Percentiles rank a stretch among this genome's conserved stretches.
phyloP scores from a whole-genome alignment of 2,113 vertebrate species.

The Archocentrus centrarchus region DNA sequence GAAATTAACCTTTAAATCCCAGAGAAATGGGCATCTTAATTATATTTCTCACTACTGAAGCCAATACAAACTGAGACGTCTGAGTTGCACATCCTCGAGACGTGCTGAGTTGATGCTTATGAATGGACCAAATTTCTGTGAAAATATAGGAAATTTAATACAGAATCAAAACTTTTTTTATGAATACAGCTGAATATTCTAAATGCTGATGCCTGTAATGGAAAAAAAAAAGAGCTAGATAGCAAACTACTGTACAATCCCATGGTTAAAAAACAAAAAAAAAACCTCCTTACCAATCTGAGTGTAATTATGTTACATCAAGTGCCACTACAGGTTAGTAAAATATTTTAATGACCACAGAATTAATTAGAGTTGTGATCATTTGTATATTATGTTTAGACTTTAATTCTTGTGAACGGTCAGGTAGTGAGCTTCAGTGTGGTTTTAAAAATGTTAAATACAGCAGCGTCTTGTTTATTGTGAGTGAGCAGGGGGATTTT shows the following conservation, averaged over 20 bases:
- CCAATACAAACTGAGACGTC: slow-evolving; percentile 38
- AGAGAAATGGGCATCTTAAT: slow-evolving; percentile 15
- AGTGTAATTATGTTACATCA: no score
- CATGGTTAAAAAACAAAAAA: no score
- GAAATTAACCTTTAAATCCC: slow-evolving; percentile 51
- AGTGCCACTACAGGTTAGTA: no score
- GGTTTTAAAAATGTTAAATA: background rate
- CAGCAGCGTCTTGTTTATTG: background rate
- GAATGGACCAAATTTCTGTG: background rate
- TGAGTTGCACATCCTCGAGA: slow-evolving; percentile 8
- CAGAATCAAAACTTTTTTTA: background rate
- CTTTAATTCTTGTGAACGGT: background rate
- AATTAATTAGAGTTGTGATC: background rate
- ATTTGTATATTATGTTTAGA: background rate
- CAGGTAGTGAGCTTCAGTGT: background rate
- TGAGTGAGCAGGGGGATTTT: background rate
- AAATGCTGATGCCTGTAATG: background rate
- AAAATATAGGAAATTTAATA: background rate
- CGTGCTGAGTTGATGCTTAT: background rate
- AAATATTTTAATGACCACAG: background rate
- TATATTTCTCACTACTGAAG: slow-evolving; percentile 37
- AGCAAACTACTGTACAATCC: background rate
- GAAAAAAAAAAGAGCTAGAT: background rate
- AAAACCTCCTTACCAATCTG: background rate
- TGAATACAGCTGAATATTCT: background rate